Conservation (phyloP, 92 coral and sea anemone genomes). For the Micromussa lordhowensis region DNA sequence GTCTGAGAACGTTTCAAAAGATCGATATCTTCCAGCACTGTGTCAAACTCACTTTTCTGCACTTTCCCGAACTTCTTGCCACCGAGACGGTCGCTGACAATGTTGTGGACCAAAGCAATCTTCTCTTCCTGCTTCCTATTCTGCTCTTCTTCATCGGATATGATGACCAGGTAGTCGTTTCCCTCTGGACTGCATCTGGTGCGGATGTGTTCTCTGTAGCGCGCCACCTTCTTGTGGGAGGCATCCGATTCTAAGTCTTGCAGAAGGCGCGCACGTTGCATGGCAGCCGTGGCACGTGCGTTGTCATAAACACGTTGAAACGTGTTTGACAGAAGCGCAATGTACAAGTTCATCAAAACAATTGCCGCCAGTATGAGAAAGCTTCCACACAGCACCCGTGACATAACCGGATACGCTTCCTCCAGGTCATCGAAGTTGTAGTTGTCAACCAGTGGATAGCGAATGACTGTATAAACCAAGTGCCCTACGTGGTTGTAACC, state of each 20-base stretch:
- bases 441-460: constrained; percentile 70
- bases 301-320: constrained; percentile 83
- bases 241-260: constrained; percentile 59
- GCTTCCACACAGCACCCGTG: constrained; percentile 61
- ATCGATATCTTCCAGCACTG: constrained; percentile 37
- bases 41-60: constrained; percentile 49
- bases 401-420: constrained; percentile 61
- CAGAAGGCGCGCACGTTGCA: constrained; percentile 73
- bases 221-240: constrained; percentile 46
- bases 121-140: constrained; percentile 45
- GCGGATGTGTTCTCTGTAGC: constrained; percentile 62
- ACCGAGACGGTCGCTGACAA: constrained; percentile 53
- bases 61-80: constrained; percentile 57
- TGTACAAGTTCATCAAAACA: constrained; percentile 70
- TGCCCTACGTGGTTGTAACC: constrained; percentile 59
- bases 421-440: constrained; percentile 66
- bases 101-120: constrained; percentile 44
- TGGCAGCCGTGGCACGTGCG: constrained; percentile 75
- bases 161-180: constrained; percentile 48
- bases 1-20: constrained; percentile 30
- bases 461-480: constrained; percentile 53
- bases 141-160: constrained; percentile 53
- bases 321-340: constrained; percentile 80
- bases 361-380: constrained; percentile 65
- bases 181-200: constrained; percentile 72